phyloP scores from a whole-genome alignment of 35 echinoderm and acorn worm species.

The Amphiura filiformis region DNA sequence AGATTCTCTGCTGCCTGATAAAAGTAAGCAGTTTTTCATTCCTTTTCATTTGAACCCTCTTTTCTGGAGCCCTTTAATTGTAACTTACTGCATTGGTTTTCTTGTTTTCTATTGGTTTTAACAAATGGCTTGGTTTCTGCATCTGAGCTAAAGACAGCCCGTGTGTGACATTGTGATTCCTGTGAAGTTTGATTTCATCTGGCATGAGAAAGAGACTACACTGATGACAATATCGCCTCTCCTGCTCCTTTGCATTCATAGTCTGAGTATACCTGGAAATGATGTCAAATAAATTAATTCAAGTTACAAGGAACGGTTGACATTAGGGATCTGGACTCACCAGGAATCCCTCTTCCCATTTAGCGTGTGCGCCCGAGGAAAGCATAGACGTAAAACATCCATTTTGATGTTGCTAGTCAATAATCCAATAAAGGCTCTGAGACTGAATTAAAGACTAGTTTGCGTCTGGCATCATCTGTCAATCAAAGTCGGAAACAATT shows the following conservation, averaged over 20 bases:
- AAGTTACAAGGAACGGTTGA: neutral
- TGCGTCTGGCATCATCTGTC: too few relatives aligned
- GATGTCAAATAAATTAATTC: neutral
- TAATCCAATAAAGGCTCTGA: too few relatives aligned
- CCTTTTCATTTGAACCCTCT: too few relatives aligned
- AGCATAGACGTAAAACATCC: too few relatives aligned
- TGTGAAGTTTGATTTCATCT: slow-evolving; percentile 43
- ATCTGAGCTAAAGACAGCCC: slow-evolving; percentile 46
- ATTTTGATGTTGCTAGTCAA: too few relatives aligned
- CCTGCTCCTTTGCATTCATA: neutral
- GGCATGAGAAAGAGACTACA: slow-evolving; percentile 54
- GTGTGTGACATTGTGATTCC: slow-evolving; percentile 28
- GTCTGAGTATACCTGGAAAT: neutral
- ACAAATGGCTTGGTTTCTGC: slow-evolving; percentile 56
- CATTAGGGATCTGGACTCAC: neutral
- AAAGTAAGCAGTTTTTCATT: too few relatives aligned
- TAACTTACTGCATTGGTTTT: slow-evolving; percentile 93
- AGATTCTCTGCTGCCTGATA: too few relatives aligned
- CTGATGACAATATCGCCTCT: slow-evolving; percentile 60
- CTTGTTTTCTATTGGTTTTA: slow-evolving; percentile 70
- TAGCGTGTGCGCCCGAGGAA: neutral
- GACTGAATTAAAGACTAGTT: too few relatives aligned
- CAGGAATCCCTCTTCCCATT: neutral
- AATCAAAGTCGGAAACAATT: too few relatives aligned
- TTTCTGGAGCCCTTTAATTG: too few relatives aligned